Evolutionary conservation across 2,888 invertebrate genomes (phyloP).

Genomic region (Erynnis tages): DNA sequence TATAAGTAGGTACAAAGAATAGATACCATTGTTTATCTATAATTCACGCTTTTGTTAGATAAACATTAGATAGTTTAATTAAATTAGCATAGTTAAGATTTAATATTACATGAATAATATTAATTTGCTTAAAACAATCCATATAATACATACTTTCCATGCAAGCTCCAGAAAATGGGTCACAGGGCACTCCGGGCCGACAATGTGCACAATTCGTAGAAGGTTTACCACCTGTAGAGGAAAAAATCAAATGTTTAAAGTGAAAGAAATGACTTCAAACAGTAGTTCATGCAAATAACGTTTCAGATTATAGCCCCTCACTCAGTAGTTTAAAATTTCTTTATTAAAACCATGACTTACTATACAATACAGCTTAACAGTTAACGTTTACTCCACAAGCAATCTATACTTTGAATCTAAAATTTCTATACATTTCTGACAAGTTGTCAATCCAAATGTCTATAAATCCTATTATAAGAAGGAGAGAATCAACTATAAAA

Average conservation of each 20-base stretch:
- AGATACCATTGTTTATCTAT: slow-evolving; percentile 16
- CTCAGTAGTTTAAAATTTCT: too few relatives aligned
- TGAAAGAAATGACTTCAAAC: too few relatives aligned
- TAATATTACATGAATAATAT: slow-evolving; percentile 19
- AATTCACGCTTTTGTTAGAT: slow-evolving; percentile 5
- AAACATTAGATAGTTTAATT: slow-evolving; percentile 29
- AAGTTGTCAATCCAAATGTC: too few relatives aligned
- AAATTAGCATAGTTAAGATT: slow-evolving; percentile 39
- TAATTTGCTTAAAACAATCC: slow-evolving; percentile 14
- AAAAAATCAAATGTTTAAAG: slow-evolving; percentile 1
- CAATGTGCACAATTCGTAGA: slow-evolving; percentile 86
- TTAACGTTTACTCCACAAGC: too few relatives aligned
- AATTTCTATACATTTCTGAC: too few relatives aligned
- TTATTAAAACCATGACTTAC: too few relatives aligned
- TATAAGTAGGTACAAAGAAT: slow-evolving; percentile 10
- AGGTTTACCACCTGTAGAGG: slow-evolving; percentile 42
- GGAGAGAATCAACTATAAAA: too few relatives aligned
- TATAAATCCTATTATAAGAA: too few relatives aligned
- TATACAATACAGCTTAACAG: too few relatives aligned
- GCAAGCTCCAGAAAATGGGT: slow-evolving; percentile 90
- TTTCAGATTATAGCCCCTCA: too few relatives aligned
- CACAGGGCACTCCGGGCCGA: slow-evolving; percentile 88
- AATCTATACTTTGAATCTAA: too few relatives aligned
- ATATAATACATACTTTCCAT: slow-evolving; percentile 86
- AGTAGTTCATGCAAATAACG: too few relatives aligned